Evolutionary conservation across 2,113 vertebrate species (phyloP).

Genomic region (Ursus arctos): DNA sequence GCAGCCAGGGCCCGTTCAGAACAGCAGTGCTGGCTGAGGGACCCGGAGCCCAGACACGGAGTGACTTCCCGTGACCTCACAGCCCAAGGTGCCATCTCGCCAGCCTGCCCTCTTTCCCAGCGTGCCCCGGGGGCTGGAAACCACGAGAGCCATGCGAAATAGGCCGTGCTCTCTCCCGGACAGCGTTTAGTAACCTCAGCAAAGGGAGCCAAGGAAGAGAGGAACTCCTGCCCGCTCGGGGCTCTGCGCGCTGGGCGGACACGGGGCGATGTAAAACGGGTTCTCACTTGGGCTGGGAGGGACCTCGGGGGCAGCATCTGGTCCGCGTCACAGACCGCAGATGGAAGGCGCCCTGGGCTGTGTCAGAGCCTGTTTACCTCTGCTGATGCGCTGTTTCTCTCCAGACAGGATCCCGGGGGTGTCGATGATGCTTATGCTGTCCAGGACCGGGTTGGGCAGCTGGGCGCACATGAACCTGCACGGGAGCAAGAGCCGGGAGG

Average conservation of each 20-base stretch:
- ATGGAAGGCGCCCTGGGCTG: background rate
- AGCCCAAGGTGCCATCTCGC: background rate
- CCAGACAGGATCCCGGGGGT: constrained; percentile 93
- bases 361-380: constrained; percentile 79
- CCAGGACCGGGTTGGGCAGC: constrained; percentile 94
- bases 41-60: background rate
- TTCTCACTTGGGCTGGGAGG: background rate
- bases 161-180: background rate
- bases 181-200: background rate
- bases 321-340: accelerated
- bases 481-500: background rate
- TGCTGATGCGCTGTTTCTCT: constrained; percentile 89
- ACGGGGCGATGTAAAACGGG: background rate
- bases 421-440: constrained; percentile 97
- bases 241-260: accelerated
- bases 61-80: background rate
- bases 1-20: no score
- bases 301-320: background rate
- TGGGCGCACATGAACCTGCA: constrained; percentile 96
- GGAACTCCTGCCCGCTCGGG: background rate
- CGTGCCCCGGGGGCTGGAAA: background rate
- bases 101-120: background rate
- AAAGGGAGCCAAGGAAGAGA: background rate
- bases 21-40: background rate
- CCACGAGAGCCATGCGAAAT: background rate